Percentiles rank a stretch among this genome's conserved stretches.
phyloP scores from a whole-genome alignment of 2,888 invertebrate genomes.

The Byasa hedistus region DNA sequence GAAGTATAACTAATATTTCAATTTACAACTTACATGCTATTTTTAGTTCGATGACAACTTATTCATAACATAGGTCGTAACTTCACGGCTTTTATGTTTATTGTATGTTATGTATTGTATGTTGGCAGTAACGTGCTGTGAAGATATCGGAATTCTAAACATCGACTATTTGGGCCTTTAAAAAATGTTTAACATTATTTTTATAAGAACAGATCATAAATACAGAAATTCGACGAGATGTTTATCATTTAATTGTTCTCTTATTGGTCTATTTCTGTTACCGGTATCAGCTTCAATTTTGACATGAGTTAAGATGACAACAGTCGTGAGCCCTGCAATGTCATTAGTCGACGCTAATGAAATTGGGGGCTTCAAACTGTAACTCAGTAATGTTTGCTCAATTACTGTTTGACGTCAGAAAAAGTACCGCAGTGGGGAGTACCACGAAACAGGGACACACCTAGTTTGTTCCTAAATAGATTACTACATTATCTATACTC shows the following conservation, averaged over 20 bases:
- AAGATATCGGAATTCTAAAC: conserved; percentile 9
- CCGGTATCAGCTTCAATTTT: not conserved
- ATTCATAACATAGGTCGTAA: not conserved
- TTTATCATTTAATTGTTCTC: too few relatives aligned
- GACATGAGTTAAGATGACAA: not conserved
- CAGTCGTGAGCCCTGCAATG: not conserved
- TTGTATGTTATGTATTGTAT: not conserved
- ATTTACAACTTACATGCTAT: not conserved
- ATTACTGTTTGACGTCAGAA: not conserved
- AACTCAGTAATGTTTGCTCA: not conserved
- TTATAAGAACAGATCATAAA: too few relatives aligned
- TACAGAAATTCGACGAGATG: too few relatives aligned
- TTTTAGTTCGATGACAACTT: conserved; percentile 13
- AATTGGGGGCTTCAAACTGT: not conserved
- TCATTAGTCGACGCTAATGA: not conserved
- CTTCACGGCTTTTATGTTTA: conserved; percentile 6
- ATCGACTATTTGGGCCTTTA: not conserved
- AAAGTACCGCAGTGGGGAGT: not conserved
- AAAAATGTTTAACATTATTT: not conserved
- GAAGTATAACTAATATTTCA: not conserved
- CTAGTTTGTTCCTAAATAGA: not conserved
- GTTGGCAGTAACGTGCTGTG: not conserved
- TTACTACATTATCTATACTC: not conserved
- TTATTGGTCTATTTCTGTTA: not conserved
- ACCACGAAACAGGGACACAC: not conserved